Percentiles rank a stretch among this genome's conserved stretches.
These are phyloP conservation scores for Platygyra sinensis DNA, from an alignment of 64 coral and sea anemone species.

Conservation along the genomic window DNA sequence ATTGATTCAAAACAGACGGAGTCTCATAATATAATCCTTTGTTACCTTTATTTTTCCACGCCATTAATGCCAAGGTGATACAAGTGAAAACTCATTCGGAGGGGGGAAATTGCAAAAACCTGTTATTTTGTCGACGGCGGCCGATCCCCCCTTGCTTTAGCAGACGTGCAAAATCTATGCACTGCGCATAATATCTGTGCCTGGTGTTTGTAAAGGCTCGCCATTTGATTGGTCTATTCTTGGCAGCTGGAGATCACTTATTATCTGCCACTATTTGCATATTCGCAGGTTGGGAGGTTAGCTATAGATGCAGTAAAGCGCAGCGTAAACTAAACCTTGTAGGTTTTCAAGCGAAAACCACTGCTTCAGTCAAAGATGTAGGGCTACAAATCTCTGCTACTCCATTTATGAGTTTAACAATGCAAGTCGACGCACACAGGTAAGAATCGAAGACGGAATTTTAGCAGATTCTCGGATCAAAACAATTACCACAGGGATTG, in stretches of 20 bases:
- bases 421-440: conserved; percentile 35
- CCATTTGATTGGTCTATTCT: background rate
- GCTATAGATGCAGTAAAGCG: conserved; percentile 34
- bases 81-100: background rate
- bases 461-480: background rate
- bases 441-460: conserved; percentile 6
- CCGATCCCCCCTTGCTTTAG: background rate
- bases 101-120: background rate
- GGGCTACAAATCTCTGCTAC: background rate
- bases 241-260: conserved; percentile 47
- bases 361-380: background rate
- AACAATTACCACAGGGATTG: conserved; percentile 24
- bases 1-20: no score
- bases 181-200: conserved; percentile 19
- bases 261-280: conserved; percentile 37
- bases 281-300: conserved; percentile 40
- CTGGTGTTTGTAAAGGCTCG: background rate
- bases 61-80: background rate
- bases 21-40: background rate
- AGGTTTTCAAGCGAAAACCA: conserved; percentile 20
- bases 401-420: background rate
- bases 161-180: background rate
- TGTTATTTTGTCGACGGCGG: conserved; percentile 6
- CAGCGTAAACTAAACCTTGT: background rate
- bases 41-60: background rate